Base-by-base conservation (phyloP, 2,113 vertebrate genomes). In the Neodon shergylaensis region DNA sequence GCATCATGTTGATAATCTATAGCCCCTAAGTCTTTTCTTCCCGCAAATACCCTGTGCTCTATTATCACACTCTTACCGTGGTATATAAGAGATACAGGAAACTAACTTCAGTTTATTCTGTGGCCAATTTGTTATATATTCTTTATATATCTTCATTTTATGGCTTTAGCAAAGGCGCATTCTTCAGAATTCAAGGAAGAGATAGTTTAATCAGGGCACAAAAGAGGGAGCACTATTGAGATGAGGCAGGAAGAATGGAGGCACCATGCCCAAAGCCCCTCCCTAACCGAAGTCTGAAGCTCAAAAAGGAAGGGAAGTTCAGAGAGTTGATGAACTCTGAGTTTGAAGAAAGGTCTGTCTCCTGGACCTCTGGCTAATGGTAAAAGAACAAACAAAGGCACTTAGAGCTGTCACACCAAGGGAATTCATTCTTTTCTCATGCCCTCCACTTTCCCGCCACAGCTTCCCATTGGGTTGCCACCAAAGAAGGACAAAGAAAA, bases 141-240 rank as follows among this genome's bases (percentile, higher is more conserved):
- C 24, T 47, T 76, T 2, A 47, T 16, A 28, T 76, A 22, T 24
- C 74, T 77, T 77, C 42, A 47, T 49, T 77, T 77, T 47, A 31
- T 76, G 79, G 61, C 44, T 65, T 76, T 90, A 90, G 63, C 24
- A n/a, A 95, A 84, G 21, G 90, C 68, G 3, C 54, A 92, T 24
- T 39, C 52, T 26, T 88, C 49, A 85, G 52, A 61, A 36, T 81
- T 90, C 49, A 36, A 44, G 81, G 52, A 49, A n/a, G 61, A 7
- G 49, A 39, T 33, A 4, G 5, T 94, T 63, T 70, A 91, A 44
- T 16, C 12, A 93, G 84, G 24, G 54, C 2, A 10, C 49, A 89
- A 76, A 88, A 21, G 47, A 77, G 31, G 44, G 10, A 44, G 21
- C 22, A 31, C 5, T 1, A 17, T 33, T 72, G 13, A 73, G 39